Evolutionary conservation across 2,888 invertebrate genomes (phyloP).

Genomic region (Tiphia femorata): DNA sequence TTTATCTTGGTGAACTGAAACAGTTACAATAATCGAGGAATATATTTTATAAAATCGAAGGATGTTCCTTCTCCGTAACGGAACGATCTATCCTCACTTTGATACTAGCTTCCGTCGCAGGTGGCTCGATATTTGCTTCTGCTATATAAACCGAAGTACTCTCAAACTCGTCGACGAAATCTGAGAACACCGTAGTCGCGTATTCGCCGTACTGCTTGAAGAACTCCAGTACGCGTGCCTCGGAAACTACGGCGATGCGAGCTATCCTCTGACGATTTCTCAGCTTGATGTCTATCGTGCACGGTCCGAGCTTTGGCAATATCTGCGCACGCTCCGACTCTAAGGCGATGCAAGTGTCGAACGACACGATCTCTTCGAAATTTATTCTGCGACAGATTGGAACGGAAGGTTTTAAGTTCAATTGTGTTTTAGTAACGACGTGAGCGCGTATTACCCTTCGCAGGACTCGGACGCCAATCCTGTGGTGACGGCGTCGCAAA

Average conservation of each 20-base stretch:
- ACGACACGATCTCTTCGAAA: slow-evolving; percentile 61
- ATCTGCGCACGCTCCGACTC: slow-evolving; percentile 36
- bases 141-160: slow-evolving; percentile 63
- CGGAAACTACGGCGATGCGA: slow-evolving; percentile 64
- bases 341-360: slow-evolving; percentile 61
- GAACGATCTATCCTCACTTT: slow-evolving; percentile 53
- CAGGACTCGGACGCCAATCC: slow-evolving; percentile 27
- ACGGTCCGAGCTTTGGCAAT: slow-evolving; percentile 48
- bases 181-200: slow-evolving; percentile 62
- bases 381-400: slow-evolving; percentile 58
- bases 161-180: slow-evolving; percentile 65
- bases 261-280: slow-evolving; percentile 58
- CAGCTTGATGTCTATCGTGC: slow-evolving; percentile 58
- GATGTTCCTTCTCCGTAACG: background rate
- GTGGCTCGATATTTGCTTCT: slow-evolving; percentile 54
- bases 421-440: no score
- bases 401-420: no score
- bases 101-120: slow-evolving; percentile 58
- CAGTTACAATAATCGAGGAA: slow-evolving; percentile 4
- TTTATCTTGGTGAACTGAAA: slow-evolving; percentile 65
- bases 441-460: slow-evolving; percentile 43
- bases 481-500: slow-evolving; percentile 50
- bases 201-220: slow-evolving; percentile 69
- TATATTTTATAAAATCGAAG: background rate
- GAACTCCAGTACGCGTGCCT: slow-evolving; percentile 68